Base-by-base conservation (phyloP, 2,797 vertebrate genomes). In the Holocentrus rufus region DNA sequence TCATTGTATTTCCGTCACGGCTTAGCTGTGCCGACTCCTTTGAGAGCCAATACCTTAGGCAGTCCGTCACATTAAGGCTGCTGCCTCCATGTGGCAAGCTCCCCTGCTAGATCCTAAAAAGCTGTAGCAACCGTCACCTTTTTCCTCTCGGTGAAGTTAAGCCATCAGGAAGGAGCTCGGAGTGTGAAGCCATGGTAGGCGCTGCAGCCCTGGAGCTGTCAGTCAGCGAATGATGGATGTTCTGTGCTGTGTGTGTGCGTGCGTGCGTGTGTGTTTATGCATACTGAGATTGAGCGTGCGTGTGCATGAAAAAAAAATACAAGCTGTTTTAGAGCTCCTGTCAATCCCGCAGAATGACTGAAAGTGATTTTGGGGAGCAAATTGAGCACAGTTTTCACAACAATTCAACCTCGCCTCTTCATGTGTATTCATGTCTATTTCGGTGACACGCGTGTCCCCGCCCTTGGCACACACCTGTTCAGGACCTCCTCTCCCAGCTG, bases 401-500 rank as follows among this genome's bases (percentile, higher is more conserved):
- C 53, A 59, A 60, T 65, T 27, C 7, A 22, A 57, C 63, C 2
- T 31, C 55, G 59, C 53, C 47, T 74, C n/a, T 57, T 69, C 64
- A 46, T 46, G 44, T 46, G 14, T 5, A 50, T 20, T n/a, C 8
- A 22, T 65, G 65, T 60, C 46, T 31, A 60, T 47, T 68, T 65
- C 58, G 80, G 65, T 70, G 63, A 36, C 69, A 75, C 82, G 53
- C 52, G 65, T 69, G 74, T 55, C 61, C 68, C 55, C 64, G 70
- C 58, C 55, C 76, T 80, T 69, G 74, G 69, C 80, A 77, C 83
- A 77, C 74, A 87, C 71, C 85, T 73, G 80, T 73, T 63, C 53
- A 54, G 71, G 76, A 82, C 80, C 85, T 85, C 83, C 77, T 84
- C 80, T 72, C 63, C 74, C 85, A 88, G 88, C 89, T 90, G 88